A percentile compares a stretch with the other conserved stretches of the same genome.
phyloP scores from a whole-genome alignment of 1,140 invertebrate genomes.

The Samia ricini region DNA sequence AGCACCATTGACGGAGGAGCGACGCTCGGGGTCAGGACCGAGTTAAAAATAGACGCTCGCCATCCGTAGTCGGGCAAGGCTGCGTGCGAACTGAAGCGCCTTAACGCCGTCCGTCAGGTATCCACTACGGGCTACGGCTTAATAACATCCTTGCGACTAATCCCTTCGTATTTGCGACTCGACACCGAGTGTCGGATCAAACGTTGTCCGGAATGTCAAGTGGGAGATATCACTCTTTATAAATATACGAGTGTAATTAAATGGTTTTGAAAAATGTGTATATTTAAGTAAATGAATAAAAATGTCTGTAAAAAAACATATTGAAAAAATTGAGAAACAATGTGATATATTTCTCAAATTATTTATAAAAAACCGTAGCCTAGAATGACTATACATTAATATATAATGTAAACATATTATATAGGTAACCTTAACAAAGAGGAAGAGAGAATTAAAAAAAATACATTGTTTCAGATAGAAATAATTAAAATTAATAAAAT shows the following conservation, averaged over 20 bases:
- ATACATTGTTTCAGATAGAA: no score
- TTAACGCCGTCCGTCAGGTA: conserved; percentile 43
- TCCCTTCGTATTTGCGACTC: conserved; percentile 41
- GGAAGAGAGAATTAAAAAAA: no score
- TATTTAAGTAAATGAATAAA: neutral
- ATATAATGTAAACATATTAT: no score
- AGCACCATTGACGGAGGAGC: conserved; percentile 50
- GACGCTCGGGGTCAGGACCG: conserved; percentile 25
- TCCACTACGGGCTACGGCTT: conserved; percentile 17
- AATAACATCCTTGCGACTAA: conserved; percentile 56
- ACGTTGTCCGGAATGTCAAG: conserved; percentile 29
- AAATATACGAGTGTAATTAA: neutral
- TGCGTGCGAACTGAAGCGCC: conserved; percentile 35
- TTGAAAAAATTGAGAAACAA: no score
- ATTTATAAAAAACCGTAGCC: no score
- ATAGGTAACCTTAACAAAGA: no score
- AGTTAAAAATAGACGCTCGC: conserved; percentile 63
- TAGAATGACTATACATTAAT: no score
- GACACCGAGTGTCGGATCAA: conserved; percentile 32
- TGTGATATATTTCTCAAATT: no score
- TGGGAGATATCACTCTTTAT: neutral
- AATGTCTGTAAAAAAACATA: neutral
- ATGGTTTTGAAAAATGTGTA: neutral
- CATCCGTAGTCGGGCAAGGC: conserved; percentile 51
- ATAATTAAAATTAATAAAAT: no score